Base-by-base conservation (phyloP, 2,888 invertebrate species). In the Caenorhabditis macrosperma region DNA sequence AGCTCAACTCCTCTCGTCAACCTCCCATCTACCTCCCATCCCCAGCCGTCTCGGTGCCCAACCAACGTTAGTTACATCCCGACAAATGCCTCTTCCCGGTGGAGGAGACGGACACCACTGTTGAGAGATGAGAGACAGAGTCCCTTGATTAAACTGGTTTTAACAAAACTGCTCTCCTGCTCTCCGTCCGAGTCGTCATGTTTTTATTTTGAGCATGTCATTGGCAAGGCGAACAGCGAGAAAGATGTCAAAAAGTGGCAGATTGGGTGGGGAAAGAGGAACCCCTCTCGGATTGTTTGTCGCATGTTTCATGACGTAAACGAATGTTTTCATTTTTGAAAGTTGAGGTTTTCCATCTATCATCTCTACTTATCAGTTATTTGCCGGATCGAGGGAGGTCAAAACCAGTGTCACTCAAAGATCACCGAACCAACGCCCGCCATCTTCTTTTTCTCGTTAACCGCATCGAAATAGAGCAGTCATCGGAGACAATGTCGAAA, bases 41-140 rank as follows among this genome's bases (percentile, higher is more conserved):
- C 17, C 24, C 55, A 41, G 46, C 17, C 54, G 46, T 61, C 61
- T 68, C 59, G 20, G 35, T 46, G 30, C 57, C 59, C 35, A 69
- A 69, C 72, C 54, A 72, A 72, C 72, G 72, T 64, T 72, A 72
- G 55, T 64, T 64, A 72, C 72, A 72, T 72, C 71, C 68, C 63
- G 72, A 72, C 72, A 72, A 72, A 72, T 64, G 72, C 69, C 52
- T 69, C 69, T 44, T 12, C 50, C 38, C 41, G 61, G 35, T 22
- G 54, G 71, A 50, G 57, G 57, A 48, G 55, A 48, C 59, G 68
- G 61, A 69, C 60, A 69, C 60, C 54, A 68, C 55, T 67, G 55
- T 55, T 50, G 60, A 57, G 50, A 61, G 41, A 38, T 50, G 44
- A 61, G 38, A 50, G 68, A 60, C 46, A 69, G 41, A 30, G 48